Evolutionary conservation across 1,140 invertebrate species (phyloP).

Genomic region (Apolygus lucorum): DNA sequence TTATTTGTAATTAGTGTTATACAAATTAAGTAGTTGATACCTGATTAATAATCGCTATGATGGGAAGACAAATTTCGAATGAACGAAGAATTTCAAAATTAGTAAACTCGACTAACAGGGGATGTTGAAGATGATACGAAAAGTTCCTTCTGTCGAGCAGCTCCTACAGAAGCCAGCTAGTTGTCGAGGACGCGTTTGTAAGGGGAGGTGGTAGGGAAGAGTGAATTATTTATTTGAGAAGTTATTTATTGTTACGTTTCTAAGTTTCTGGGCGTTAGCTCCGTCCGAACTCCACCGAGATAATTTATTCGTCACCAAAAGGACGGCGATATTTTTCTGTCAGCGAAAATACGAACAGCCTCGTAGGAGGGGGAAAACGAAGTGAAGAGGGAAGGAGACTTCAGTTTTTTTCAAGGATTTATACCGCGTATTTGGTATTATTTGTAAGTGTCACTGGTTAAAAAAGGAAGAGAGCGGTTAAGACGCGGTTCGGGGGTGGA

Average conservation of each 20-base stretch:
- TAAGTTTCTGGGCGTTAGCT: slow-evolving; percentile 21
- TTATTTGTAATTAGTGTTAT: too few relatives aligned
- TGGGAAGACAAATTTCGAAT: too few relatives aligned
- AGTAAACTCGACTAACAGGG: too few relatives aligned
- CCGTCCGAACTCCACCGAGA: slow-evolving; percentile 16
- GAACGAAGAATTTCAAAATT: too few relatives aligned
- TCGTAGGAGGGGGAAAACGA: not conserved
- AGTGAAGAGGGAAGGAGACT: not conserved
- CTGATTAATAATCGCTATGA: too few relatives aligned
- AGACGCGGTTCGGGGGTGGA: not conserved
- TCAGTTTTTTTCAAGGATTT: slow-evolving; percentile 8
- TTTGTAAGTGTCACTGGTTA: slow-evolving; percentile 19
- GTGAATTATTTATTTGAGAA: slow-evolving; percentile 21
- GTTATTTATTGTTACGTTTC: slow-evolving; percentile 23
- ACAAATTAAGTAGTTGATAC: too few relatives aligned
- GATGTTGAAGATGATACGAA: too few relatives aligned
- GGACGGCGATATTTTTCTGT: slow-evolving; percentile 21
- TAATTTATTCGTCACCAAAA: slow-evolving; percentile 23
- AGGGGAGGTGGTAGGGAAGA: not conserved
- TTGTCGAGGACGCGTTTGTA: too few relatives aligned
- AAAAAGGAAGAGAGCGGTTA: not conserved
- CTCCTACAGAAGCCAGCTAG: too few relatives aligned
- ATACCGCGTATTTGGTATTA: slow-evolving; percentile 23
- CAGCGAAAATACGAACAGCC: slow-evolving; percentile 19
- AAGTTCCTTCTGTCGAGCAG: too few relatives aligned